phyloP scores from a whole-genome alignment of 2,113 vertebrate genomes.

The Anoplopoma fimbria region DNA sequence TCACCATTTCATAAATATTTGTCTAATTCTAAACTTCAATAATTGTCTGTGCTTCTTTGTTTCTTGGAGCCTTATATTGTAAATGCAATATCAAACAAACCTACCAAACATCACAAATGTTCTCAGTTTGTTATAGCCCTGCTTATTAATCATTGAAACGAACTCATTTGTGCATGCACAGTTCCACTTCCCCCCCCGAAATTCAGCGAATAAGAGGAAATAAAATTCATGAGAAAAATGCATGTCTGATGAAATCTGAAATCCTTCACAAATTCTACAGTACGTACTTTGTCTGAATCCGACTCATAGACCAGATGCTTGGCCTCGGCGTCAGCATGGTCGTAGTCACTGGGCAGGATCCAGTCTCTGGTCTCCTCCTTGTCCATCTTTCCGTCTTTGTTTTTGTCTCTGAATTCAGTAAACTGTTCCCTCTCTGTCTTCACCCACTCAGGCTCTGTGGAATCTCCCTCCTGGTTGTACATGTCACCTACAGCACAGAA shows the following conservation, averaged over 20 bases:
- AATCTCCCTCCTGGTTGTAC: constrained; percentile 93
- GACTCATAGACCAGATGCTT: constrained; percentile 97
- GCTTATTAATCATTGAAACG: neutral
- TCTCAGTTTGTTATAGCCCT: neutral
- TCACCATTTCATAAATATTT: neutral
- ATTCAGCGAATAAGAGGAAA: neutral
- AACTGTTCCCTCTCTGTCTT: constrained; percentile 96
- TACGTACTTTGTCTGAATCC: constrained; percentile 90
- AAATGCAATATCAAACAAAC: neutral
- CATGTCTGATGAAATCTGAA: neutral
- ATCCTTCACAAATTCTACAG: neutral
- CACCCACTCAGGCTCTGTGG: constrained; percentile 95
- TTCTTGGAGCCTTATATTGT: neutral
- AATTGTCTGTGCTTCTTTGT: neutral
- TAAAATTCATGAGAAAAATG: neutral
- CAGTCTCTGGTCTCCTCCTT: constrained; percentile 96
- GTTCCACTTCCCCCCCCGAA: neutral
- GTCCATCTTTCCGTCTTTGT: constrained; percentile 97
- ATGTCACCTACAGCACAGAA: constrained; percentile 88
- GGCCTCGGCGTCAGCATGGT: constrained; percentile 96
- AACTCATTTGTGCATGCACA: neutral
- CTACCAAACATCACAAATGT: neutral
- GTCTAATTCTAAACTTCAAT: neutral
- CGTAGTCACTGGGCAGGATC: constrained; percentile 97
- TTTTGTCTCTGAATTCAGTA: constrained; percentile 95